Evolutionary conservation across 1,140 invertebrate genomes (phyloP).

Genomic region (Cepaea nemoralis): DNA sequence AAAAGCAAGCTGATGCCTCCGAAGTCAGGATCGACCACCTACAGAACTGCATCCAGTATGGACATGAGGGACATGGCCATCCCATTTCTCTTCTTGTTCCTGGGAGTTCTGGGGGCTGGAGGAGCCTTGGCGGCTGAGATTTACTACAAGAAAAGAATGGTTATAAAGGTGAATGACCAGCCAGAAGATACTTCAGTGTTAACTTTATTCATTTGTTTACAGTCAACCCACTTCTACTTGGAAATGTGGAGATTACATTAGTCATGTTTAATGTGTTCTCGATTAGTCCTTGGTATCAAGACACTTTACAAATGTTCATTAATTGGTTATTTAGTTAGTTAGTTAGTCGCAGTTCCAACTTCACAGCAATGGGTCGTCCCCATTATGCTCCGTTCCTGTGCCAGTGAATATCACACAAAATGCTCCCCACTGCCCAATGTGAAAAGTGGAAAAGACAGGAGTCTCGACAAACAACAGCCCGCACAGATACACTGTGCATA

Average conservation of each 20-base stretch:
- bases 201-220: neutral
- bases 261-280: neutral
- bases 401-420: too few species aligned
- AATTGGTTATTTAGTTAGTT: too few species aligned
- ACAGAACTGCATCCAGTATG: constrained; percentile 16
- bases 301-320: too few species aligned
- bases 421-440: too few species aligned
- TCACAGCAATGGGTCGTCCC: too few species aligned
- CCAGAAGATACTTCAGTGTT: neutral
- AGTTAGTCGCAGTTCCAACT: too few species aligned
- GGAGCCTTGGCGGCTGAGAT: constrained; percentile 28
- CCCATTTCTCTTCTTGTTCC: constrained; percentile 36
- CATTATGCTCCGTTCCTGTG: too few species aligned
- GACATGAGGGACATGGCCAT: constrained; percentile 42
- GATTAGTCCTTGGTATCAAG: neutral
- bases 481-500: too few species aligned
- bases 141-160: constrained; percentile 22
- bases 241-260: neutral
- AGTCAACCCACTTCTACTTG: neutral
- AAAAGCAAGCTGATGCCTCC: constrained; percentile 29
- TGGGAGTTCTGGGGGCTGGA: constrained; percentile 26
- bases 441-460: too few species aligned
- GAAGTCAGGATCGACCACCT: neutral
- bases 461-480: too few species aligned
- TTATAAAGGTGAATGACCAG: neutral